phyloP scores from a whole-genome alignment of 1,140 invertebrate genomes.

The Megalopta genalis region DNA sequence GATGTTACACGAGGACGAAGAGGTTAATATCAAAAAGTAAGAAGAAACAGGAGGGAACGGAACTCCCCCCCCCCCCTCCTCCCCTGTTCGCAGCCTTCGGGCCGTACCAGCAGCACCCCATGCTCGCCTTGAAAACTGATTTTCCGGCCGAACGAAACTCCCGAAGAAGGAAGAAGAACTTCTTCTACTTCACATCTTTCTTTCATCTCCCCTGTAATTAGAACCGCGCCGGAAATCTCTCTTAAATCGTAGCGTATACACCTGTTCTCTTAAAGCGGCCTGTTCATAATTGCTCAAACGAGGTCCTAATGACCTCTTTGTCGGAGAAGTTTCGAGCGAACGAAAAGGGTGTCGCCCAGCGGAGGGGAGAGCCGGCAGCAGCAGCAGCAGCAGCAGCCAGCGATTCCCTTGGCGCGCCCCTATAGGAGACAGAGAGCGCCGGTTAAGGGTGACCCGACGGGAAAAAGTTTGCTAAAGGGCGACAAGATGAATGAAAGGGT shows the following conservation, averaged over 20 bases:
- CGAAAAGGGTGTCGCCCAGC: no score
- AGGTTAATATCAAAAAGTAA: no score
- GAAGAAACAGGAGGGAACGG: neutral
- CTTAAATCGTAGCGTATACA: neutral
- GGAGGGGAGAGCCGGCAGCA: no score
- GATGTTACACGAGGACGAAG: no score
- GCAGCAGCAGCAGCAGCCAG: no score
- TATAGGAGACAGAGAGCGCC: conserved; percentile 24
- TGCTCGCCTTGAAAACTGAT: no score
- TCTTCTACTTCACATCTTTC: neutral
- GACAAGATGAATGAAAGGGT: conserved; percentile 30
- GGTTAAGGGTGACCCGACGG: conserved; percentile 30
- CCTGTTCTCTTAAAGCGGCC: conserved; percentile 4
- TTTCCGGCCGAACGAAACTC: neutral
- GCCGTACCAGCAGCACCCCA: no score
- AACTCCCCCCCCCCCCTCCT: no score
- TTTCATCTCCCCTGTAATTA: neutral
- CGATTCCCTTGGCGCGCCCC: neutral
- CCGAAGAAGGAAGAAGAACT: neutral
- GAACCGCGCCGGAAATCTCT: neutral
- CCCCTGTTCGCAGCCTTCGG: no score
- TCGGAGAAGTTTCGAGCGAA: conserved; percentile 40
- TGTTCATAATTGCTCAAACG: conserved; percentile 30
- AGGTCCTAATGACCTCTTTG: conserved; percentile 35
- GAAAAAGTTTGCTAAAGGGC: conserved; percentile 30